phyloP scores from a whole-genome alignment of 2,113 vertebrate species.

The Galbula dea region DNA sequence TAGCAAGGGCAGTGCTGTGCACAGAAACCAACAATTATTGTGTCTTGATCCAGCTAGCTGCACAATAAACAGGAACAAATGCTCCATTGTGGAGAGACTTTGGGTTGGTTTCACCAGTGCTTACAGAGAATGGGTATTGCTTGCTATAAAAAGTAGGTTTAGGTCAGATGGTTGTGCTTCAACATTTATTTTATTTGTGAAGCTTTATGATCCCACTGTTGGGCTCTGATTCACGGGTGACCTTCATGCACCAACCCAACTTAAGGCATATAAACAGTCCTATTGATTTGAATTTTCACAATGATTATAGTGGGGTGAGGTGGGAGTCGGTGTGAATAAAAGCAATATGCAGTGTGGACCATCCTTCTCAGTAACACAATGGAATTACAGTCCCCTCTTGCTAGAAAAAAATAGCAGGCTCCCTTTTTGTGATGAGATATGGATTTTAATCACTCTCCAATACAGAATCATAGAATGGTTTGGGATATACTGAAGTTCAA shows the following conservation, averaged over 20 bases:
- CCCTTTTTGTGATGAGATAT: neutral
- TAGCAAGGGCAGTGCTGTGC: neutral
- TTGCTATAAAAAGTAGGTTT: neutral
- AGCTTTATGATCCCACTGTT: neutral
- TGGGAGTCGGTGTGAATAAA: neutral
- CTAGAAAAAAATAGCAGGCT: neutral
- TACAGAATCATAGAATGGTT: neutral
- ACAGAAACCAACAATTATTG: neutral
- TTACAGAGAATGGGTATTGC: neutral
- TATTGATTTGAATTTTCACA: neutral
- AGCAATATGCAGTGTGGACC: neutral
- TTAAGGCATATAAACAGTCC: neutral
- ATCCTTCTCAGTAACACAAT: neutral
- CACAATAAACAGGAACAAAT: neutral
- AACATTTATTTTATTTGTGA: neutral
- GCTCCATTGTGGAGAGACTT: neutral
- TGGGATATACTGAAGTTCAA: neutral
- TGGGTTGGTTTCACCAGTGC: neutral
- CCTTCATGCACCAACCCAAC: neutral
- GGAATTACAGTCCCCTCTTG: neutral
- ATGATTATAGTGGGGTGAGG: neutral
- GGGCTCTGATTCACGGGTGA: neutral
- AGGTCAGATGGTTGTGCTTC: neutral
- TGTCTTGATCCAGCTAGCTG: neutral
- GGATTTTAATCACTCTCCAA: neutral